Evolutionary conservation across 2,797 vertebrate genomes (phyloP).

Genomic region (Clarias laeviceps): DNA sequence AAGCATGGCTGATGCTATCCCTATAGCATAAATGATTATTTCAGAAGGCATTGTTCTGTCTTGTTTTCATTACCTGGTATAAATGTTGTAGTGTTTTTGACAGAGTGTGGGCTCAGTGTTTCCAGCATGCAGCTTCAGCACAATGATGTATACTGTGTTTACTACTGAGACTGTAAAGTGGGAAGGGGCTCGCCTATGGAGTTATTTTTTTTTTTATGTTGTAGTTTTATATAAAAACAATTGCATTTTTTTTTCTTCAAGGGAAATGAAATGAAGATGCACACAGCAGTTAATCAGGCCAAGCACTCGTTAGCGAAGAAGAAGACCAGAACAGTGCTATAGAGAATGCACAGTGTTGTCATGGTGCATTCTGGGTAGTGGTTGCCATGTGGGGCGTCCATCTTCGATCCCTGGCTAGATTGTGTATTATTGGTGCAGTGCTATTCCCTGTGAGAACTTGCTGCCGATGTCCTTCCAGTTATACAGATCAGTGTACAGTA

Average conservation of each 20-base stretch:
- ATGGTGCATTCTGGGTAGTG: too few species aligned
- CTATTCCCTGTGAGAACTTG: too few species aligned
- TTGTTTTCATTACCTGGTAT: constrained; percentile 46
- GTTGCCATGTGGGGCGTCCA: too few species aligned
- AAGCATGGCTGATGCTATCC: constrained; percentile 47
- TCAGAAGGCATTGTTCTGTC: constrained; percentile 41
- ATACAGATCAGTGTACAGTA: too few species aligned
- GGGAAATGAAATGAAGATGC: background rate
- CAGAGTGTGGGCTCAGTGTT: constrained; percentile 3
- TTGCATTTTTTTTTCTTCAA: background rate
- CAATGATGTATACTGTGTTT: background rate
- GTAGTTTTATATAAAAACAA: background rate
- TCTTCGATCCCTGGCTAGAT: too few species aligned
- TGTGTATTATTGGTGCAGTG: too few species aligned
- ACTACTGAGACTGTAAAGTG: background rate
- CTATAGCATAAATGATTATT: constrained; percentile 41
- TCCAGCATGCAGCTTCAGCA: constrained; percentile 5
- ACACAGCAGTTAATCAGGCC: background rate
- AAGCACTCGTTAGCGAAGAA: background rate
- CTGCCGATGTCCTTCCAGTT: too few species aligned
- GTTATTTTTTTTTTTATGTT: background rate
- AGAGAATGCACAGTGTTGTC: too few species aligned
- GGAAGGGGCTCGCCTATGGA: background rate
- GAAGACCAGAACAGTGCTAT: background rate
- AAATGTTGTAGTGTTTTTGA: constrained; percentile 27